A percentile compares a stretch with the other conserved stretches of the same genome.
These are phyloP conservation scores for Siniperca scherzeri DNA, from an alignment of 2,797 vertebrate genomes.

Conservation along the genomic window DNA sequence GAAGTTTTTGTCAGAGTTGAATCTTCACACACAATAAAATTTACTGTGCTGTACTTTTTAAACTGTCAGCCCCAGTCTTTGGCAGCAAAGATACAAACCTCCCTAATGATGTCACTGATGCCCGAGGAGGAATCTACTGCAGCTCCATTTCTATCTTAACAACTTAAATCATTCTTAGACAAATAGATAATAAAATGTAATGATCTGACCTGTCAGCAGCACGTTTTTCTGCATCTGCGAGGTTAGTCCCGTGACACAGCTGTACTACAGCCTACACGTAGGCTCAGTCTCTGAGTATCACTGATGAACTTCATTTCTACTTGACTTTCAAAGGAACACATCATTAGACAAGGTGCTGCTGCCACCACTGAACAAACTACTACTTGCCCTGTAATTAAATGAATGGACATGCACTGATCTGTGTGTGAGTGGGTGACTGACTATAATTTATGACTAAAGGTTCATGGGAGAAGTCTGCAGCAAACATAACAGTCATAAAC, in stretches of 20 bases:
- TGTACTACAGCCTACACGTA: too few relatives aligned
- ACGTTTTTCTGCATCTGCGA: too few relatives aligned
- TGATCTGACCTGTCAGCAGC: background rate
- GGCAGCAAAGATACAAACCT: background rate
- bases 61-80: slow-evolving; percentile 4
- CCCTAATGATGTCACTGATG: background rate
- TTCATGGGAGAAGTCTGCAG: slow-evolving; percentile 1
- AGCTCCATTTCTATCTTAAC: background rate
- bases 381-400: background rate
- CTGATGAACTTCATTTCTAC: background rate
- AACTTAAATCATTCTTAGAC: background rate
- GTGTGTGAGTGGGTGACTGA: background rate
- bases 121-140: background rate
- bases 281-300: too few relatives aligned
- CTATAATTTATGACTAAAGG: background rate
- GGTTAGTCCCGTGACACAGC: too few relatives aligned
- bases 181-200: background rate
- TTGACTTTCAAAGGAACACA: too few relatives aligned
- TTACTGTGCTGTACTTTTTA: background rate
- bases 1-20: background rate
- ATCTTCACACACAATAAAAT: background rate
- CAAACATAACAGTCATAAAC: slow-evolving; percentile 7
- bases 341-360: background rate
- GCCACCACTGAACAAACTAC: background rate
- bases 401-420: background rate